Percentiles rank a stretch among this genome's conserved stretches.
phyloP scores from a whole-genome alignment of 2,113 vertebrate species.

The Colistium nudipinnis region DNA sequence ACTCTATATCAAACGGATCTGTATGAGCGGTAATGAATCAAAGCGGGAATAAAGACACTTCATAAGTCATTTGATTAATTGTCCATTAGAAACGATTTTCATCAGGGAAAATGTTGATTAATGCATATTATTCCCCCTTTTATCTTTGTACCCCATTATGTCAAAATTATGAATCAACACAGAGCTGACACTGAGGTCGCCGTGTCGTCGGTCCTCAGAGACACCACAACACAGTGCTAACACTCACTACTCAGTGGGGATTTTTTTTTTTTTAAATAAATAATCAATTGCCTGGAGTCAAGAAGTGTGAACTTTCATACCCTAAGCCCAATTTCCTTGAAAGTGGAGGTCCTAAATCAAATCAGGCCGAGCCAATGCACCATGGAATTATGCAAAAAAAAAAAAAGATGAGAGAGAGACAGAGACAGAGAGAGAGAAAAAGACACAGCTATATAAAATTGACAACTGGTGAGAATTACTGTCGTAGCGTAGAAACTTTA shows the following conservation, averaged over 20 bases:
- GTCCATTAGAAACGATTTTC: no score
- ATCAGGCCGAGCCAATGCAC: conserved; percentile 65
- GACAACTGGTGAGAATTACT: conserved; percentile 60
- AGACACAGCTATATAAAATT: conserved; percentile 63
- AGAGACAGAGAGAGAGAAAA: conserved; percentile 20
- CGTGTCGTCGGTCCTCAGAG: conserved; percentile 33
- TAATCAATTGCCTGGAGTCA: conserved; percentile 75
- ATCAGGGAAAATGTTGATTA: no score
- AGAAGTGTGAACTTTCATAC: conserved; percentile 77
- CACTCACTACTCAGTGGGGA: conserved; percentile 20
- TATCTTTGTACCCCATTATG: neutral
- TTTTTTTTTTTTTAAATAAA: no score
- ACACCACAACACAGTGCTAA: conserved; percentile 57
- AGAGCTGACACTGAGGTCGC: conserved; percentile 14
- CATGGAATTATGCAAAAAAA: conserved; percentile 73
- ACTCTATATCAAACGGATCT: no score
- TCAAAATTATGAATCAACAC: conserved; percentile 24
- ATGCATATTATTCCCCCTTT: neutral
- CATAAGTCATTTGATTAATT: no score
- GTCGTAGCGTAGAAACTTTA: conserved; percentile 57
- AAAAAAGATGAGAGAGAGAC: conserved; percentile 41
- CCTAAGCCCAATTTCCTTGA: conserved; percentile 78
- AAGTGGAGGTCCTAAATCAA: conserved; percentile 76
- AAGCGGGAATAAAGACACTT: no score
- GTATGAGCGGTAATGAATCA: no score